These are phyloP conservation scores for Epiperipatus broadwayi DNA, from an alignment of 2,888 invertebrate species.

Conservation along the genomic window DNA sequence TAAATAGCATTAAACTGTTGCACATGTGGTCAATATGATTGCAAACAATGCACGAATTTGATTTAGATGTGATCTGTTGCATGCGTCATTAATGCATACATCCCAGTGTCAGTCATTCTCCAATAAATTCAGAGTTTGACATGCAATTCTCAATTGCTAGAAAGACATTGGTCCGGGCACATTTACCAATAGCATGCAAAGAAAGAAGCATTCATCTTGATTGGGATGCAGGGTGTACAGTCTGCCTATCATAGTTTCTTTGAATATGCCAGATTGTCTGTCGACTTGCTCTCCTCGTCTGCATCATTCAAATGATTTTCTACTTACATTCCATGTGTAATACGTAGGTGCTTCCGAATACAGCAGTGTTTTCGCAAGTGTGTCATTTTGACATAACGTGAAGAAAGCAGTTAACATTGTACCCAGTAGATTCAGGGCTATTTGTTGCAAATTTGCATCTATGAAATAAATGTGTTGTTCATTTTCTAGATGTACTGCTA, in stretches of 20 bases:
- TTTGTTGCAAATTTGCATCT: constrained; percentile 20
- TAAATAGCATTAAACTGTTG: too few relatives aligned
- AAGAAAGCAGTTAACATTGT: constrained; percentile 21
- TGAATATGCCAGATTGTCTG: constrained; percentile 10
- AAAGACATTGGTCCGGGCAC: constrained; percentile 11
- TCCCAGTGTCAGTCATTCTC: constrained; percentile 23
- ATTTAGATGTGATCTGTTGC: constrained; percentile 14
- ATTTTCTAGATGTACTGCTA: constrained; percentile 22
- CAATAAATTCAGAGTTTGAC: constrained; percentile 15
- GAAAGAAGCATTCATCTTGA: constrained; percentile 18
- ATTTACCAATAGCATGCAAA: constrained; percentile 14
- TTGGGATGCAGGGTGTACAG: not conserved
- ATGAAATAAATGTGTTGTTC: constrained; percentile 24
- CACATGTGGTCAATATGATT: constrained; percentile 18
- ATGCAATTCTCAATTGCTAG: constrained; percentile 15
- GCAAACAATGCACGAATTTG: constrained; percentile 17
- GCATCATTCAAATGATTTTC: constrained; percentile 16
- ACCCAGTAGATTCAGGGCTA: constrained; percentile 18
- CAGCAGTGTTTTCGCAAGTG: constrained; percentile 18
- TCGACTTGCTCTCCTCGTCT: constrained; percentile 12
- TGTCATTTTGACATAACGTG: constrained; percentile 18
- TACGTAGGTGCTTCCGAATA: constrained; percentile 18
- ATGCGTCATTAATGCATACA: constrained; percentile 21
- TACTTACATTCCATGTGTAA: constrained; percentile 16
- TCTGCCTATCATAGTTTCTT: constrained; percentile 1